Conservation (phyloP, 2,888 invertebrate genomes). For the Chrysopilus asiliformis region DNA sequence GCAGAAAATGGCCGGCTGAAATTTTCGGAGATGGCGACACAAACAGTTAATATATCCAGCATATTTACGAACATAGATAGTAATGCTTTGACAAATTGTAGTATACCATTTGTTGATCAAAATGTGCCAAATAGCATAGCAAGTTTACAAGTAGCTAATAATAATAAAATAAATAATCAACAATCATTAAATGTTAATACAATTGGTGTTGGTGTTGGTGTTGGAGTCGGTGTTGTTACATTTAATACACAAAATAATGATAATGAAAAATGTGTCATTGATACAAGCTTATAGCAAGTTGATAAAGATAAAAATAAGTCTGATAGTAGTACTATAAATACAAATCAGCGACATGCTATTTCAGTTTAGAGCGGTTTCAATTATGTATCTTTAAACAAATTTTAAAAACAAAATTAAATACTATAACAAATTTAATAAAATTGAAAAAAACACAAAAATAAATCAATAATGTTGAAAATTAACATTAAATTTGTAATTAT, state of each 20-base stretch:
- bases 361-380: slow-evolving; percentile 30
- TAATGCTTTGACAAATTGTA: slow-evolving; percentile 19
- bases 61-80: slow-evolving; percentile 31
- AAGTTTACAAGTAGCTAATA: slow-evolving; percentile 26
- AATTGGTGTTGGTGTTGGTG: too few species aligned
- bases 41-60: slow-evolving; percentile 32
- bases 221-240: too few species aligned
- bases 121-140: slow-evolving; percentile 32
- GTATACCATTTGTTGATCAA: slow-evolving; percentile 35
- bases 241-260: slow-evolving; percentile 6
- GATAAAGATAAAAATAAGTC: slow-evolving; percentile 13
- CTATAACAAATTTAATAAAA: too few species aligned
- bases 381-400: slow-evolving; percentile 1
- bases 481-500: background rate
- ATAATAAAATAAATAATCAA: slow-evolving; percentile 30
- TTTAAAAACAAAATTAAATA: too few species aligned
- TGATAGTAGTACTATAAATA: background rate
- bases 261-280: slow-evolving; percentile 11
- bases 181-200: slow-evolving; percentile 12
- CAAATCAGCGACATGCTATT: slow-evolving; percentile 26
- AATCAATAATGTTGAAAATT: background rate
- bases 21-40: slow-evolving; percentile 35
- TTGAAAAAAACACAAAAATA: background rate
- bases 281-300: slow-evolving; percentile 34
- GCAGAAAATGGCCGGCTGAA: slow-evolving; percentile 27